Percentiles rank a stretch among this genome's conserved stretches.
Evolutionary conservation across 1,140 invertebrate genomes (phyloP).

Genomic region (Drosophila subpulchrella): DNA sequence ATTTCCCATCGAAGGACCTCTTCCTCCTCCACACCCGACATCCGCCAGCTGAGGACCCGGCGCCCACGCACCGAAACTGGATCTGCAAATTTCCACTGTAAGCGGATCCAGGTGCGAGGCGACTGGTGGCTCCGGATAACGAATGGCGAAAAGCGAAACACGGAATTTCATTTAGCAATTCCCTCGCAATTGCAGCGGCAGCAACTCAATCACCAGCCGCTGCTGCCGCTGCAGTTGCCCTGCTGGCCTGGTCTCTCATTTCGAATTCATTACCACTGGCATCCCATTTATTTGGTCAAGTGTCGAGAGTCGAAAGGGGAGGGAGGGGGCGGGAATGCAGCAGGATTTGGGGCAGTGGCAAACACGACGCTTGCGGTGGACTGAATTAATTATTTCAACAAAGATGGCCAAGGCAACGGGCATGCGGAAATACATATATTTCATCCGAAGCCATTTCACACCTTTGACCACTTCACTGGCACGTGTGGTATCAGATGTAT

Average conservation of each 20-base stretch:
- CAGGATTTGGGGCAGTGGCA: constrained; percentile 8
- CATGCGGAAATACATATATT: not conserved
- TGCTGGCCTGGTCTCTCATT: constrained; percentile 36
- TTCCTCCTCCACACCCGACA: not conserved
- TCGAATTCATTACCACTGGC: constrained; percentile 54
- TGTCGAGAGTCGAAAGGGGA: constrained; percentile 16
- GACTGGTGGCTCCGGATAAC: constrained; percentile 7
- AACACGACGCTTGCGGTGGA: constrained; percentile 33
- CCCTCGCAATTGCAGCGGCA: constrained; percentile 10
- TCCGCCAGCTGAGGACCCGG: constrained; percentile 1
- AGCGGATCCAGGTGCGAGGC: constrained; percentile 7
- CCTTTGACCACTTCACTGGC: not conserved
- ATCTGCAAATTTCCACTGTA: constrained; percentile 15
- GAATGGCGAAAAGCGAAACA: constrained; percentile 40
- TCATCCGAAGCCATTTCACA: constrained; percentile 3
- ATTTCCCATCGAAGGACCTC: constrained; percentile 25
- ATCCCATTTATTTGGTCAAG: constrained; percentile 53
- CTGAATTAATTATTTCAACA: constrained; percentile 60
- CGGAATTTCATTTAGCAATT: constrained; percentile 53
- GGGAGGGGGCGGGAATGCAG: not conserved
- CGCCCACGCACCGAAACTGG: constrained; percentile 26
- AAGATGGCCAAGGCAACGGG: constrained; percentile 16
- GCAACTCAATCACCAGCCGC: constrained; percentile 36
- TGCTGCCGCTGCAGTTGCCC: constrained; percentile 11
- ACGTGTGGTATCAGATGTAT: not conserved